Evolutionary conservation across 37 sponge, comb jelly and placozoan species (phyloP), one percentile per base, ranked within the genome.

Genomic region (Cladorhizidae sp.): DNA sequence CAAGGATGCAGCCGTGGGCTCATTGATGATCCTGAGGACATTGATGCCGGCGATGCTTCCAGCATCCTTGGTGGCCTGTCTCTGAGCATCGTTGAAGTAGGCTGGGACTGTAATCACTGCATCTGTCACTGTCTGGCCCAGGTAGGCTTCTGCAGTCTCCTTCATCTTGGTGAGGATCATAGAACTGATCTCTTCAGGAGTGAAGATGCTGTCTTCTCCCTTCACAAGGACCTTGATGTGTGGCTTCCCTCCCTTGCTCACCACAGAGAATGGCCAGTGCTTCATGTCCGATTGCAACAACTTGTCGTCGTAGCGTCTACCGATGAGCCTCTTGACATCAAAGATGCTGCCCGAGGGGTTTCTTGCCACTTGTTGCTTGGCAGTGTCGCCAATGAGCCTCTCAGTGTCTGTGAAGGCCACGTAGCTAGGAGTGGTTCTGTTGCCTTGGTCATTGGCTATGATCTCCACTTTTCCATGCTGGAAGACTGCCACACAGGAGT

Each of bases 21-120:
- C 98, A 69, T 97, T 97, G 86, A 97, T 92, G 78, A 97, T 94
- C 41, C 98, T 39, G 25, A 97, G 81, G 22, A 97, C 97, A 45
- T 97, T 94, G 57, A 97, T 82, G 36, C 97, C 97, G 18, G 97
- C 92, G 43, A 97, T 97, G 6, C 32, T n/a, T 20, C 97, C 97
- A 50, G 97, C 97, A 83, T 97, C 97, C 67, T 97, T 97, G 42
- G 97, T 97, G 51, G 97, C 97, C 57, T 88, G 89, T 76, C 97
- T 65, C 76, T 97, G 97, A 18, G 97, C 61, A 68, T 97, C 97
- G 57, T 94, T 97, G 90, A 97, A 97, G 85, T 97, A 97, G 17
- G 97, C 97, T 0, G 97, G 97, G n/a, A 97, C 97, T 22, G 97
- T 97, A 39, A 97, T 64, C 18, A 97, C 97, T 14, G 97, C 97